Evolutionary conservation across 2,888 invertebrate genomes (phyloP).

Genomic region (Himalopsyche tibetana): DNA sequence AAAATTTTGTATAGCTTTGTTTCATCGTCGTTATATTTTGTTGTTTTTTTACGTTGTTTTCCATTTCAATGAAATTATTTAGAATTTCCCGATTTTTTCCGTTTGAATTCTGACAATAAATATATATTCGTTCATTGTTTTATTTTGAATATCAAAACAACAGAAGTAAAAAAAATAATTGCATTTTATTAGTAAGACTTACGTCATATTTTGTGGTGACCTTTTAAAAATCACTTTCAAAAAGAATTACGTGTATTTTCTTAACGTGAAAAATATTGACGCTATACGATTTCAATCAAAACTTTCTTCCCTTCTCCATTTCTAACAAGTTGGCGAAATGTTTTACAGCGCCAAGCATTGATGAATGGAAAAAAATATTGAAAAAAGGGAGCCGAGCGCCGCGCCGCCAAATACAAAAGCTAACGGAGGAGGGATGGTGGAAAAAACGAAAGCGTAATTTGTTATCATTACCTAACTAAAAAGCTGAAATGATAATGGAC

Average conservation of each 20-base stretch:
- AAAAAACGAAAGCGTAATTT: slow-evolving; percentile 56
- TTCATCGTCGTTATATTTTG: too few relatives aligned
- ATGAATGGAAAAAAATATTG: slow-evolving; percentile 40
- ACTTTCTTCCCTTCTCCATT: background rate
- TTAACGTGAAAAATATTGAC: background rate
- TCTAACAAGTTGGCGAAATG: slow-evolving; percentile 10
- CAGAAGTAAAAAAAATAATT: too few relatives aligned
- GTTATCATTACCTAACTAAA: slow-evolving; percentile 62
- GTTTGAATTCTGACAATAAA: too few relatives aligned
- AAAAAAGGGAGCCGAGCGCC: slow-evolving; percentile 45
- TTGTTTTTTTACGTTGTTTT: too few relatives aligned
- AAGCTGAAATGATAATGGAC: slow-evolving; percentile 61
- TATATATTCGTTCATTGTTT: too few relatives aligned
- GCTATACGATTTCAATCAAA: slow-evolving; percentile 22
- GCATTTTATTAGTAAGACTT: too few relatives aligned
- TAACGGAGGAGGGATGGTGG: slow-evolving; percentile 39
- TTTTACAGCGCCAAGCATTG: slow-evolving; percentile 22
- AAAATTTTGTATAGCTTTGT: too few relatives aligned
- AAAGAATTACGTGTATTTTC: background rate
- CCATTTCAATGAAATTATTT: too few relatives aligned
- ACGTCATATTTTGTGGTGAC: too few relatives aligned
- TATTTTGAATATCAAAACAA: too few relatives aligned
- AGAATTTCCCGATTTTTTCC: too few relatives aligned
- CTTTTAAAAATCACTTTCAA: too few relatives aligned
- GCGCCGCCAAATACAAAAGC: slow-evolving; percentile 50